phyloP scores from a whole-genome alignment of 2,113 vertebrate genomes.

The Theristicus caerulescens region DNA sequence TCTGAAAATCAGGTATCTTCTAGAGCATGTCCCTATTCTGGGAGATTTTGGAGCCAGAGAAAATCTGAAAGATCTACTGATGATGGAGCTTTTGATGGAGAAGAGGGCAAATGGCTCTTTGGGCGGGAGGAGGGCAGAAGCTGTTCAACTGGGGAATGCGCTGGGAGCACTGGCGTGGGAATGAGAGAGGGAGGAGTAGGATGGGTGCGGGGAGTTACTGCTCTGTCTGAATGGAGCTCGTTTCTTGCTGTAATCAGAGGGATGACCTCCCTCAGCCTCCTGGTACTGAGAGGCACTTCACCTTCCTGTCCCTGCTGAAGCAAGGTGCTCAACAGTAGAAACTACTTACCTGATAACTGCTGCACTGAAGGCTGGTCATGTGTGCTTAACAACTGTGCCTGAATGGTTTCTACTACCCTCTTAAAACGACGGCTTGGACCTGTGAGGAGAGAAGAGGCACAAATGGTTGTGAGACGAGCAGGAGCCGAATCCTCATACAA shows the following conservation, averaged over 20 bases:
- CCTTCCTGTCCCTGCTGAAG: conserved; percentile 59
- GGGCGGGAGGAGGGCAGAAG: conserved; percentile 31
- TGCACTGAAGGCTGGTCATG: conserved; percentile 95
- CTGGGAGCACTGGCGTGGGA: conserved; percentile 38
- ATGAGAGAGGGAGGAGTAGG: conserved; percentile 42
- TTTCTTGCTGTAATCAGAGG: conserved; percentile 22
- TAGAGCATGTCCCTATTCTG: background rate
- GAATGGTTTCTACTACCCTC: conserved; percentile 98
- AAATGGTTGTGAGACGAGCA: background rate
- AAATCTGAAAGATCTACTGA: background rate
- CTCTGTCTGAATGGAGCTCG: conserved; percentile 24
- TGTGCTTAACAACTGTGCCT: conserved; percentile 97
- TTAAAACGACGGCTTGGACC: conserved; percentile 98
- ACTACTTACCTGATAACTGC: conserved; percentile 94
- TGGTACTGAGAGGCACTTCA: conserved; percentile 30
- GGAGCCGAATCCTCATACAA: background rate
- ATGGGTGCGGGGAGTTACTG: conserved; percentile 21
- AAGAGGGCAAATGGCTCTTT: conserved; percentile 68
- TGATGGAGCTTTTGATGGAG: conserved; percentile 64
- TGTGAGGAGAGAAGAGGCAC: conserved; percentile 61
- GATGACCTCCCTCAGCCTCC: conserved; percentile 29
- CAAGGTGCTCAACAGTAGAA: conserved; percentile 49
- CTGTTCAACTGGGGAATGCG: conserved; percentile 18
- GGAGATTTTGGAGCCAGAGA: background rate
- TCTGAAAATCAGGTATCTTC: conserved; percentile 5